Evolutionary conservation across 2,113 vertebrate genomes (phyloP).

Genomic region (Notechis scutatus): DNA sequence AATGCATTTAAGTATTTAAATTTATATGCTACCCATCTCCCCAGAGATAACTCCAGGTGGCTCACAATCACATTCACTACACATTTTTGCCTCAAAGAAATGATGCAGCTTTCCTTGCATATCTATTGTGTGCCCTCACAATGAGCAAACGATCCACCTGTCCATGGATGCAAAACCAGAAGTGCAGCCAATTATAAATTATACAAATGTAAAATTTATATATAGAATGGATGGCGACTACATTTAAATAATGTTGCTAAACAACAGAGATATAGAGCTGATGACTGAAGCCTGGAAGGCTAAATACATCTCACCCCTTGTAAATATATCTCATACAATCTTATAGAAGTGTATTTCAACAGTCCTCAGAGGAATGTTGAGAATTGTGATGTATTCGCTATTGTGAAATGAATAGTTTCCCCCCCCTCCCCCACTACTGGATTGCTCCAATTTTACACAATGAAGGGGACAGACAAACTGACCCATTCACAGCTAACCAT

Average conservation of each 20-base stretch:
- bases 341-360: neutral
- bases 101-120: neutral
- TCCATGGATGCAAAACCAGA: neutral
- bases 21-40: neutral
- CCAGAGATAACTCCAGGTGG: neutral
- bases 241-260: neutral
- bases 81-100: neutral
- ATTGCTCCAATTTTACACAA: neutral
- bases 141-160: neutral
- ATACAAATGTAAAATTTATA: neutral
- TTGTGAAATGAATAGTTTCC: neutral
- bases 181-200: neutral
- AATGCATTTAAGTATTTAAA: neutral
- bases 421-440: neutral
- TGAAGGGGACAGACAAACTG: neutral
- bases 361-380: neutral
- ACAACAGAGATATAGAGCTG: neutral
- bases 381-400: neutral
- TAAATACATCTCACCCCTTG: neutral
- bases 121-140: neutral
- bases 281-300: neutral
- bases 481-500: neutral
- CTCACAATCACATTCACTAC: neutral
- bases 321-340: neutral
- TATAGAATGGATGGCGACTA: neutral